Percentiles rank a stretch among this genome's conserved stretches.
Conservation (phyloP, 2,888 invertebrate genomes). For the Frankliniella fusca region DNA sequence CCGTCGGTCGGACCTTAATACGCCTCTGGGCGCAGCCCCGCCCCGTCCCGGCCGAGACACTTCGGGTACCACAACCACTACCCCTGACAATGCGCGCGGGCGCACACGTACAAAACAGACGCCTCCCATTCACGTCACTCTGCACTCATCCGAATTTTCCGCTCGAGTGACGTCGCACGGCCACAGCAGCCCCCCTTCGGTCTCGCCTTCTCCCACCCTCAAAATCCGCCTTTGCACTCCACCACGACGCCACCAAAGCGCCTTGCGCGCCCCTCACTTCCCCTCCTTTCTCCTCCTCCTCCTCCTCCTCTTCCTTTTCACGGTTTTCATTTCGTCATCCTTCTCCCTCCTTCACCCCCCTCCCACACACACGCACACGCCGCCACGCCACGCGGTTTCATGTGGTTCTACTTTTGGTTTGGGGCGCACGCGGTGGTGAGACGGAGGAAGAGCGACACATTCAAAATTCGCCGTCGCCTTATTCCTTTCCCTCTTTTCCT, state of each 20-base stretch:
- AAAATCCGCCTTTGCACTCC: not conserved
- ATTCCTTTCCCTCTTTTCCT: too few species aligned
- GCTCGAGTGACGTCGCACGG: not conserved
- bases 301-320: not conserved
- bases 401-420: not conserved
- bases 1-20: too few species aligned
- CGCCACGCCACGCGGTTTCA: not conserved
- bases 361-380: not conserved
- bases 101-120: not conserved
- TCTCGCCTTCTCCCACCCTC: not conserved
- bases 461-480: too few species aligned
- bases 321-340: not conserved
- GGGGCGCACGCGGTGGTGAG: not conserved
- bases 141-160: slow-evolving; percentile 24
- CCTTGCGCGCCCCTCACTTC: not conserved
- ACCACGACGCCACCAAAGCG: not conserved
- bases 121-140: not conserved
- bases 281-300: not conserved
- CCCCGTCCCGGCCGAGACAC: too few species aligned
- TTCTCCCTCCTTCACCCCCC: not conserved
- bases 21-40: too few species aligned
- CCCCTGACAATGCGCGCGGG: not conserved
- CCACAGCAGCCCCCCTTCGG: not conserved
- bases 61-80: not conserved
- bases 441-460: not conserved